Percentiles rank a stretch among this genome's conserved stretches.
phyloP scores from a whole-genome alignment of 2,888 invertebrate genomes.

The Beris chalybata region DNA sequence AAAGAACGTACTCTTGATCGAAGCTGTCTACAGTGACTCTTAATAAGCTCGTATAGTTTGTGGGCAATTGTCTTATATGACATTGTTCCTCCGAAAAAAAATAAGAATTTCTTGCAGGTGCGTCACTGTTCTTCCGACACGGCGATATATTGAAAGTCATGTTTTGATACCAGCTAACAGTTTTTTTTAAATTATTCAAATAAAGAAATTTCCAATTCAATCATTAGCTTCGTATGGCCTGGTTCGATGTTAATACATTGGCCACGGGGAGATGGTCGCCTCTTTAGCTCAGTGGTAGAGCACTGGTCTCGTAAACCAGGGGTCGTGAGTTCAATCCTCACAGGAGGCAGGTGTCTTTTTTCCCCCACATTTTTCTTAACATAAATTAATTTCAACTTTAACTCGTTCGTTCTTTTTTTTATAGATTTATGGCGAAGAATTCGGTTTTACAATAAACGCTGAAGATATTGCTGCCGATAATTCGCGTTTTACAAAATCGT shows the following conservation, averaged over 20 bases:
- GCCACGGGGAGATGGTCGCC: conserved; percentile 19
- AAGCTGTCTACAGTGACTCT: no score
- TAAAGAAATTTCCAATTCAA: no score
- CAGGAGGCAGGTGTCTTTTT: conserved; percentile 35
- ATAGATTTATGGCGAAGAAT: conserved; percentile 84
- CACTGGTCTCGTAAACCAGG: conserved; percentile 41
- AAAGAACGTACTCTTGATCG: no score
- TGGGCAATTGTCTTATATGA: no score
- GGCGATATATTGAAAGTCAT: no score
- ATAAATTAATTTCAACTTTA: neutral
- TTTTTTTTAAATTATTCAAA: no score
- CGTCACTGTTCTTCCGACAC: no score
- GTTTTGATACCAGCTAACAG: no score
- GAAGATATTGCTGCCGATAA: conserved; percentile 58
- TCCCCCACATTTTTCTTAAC: neutral
- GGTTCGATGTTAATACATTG: neutral
- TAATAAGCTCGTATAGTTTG: no score
- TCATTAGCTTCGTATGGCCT: neutral
- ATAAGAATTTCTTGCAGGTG: no score
- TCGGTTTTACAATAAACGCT: conserved; percentile 66
- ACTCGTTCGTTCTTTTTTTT: conserved; percentile 31
- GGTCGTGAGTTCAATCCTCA: conserved; percentile 42
- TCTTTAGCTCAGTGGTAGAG: conserved; percentile 41
- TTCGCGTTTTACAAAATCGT: conserved; percentile 52
- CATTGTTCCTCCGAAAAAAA: no score